These are phyloP conservation scores for Nemopilema nomurai DNA, from an alignment of 30 jellyfish, hydroid and myxozoan genomes.

Conservation along the genomic window DNA sequence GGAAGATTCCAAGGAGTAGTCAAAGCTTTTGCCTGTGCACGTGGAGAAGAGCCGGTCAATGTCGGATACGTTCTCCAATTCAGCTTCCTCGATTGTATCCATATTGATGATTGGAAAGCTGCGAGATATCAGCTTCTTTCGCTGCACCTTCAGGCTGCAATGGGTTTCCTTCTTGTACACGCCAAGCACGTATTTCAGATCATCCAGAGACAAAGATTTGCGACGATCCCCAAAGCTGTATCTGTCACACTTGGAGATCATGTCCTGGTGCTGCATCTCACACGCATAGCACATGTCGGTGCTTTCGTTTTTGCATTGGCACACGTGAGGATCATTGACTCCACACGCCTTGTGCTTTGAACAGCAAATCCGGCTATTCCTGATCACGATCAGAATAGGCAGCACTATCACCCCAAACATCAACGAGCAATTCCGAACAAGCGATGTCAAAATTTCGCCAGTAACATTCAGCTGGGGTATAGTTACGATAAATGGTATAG, in stretches of 20 bases:
- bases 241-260: constrained; percentile 59
- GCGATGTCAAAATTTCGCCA: constrained; percentile 34
- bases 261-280: constrained; percentile 74
- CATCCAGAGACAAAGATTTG: constrained; percentile 71
- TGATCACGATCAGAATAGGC: constrained; percentile 59
- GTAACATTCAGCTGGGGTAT: constrained; percentile 57
- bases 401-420: constrained; percentile 59
- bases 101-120: constrained; percentile 63
- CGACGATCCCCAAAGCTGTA: constrained; percentile 79
- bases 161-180: constrained; percentile 43
- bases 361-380: constrained; percentile 68
- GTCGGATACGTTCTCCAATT: constrained; percentile 49
- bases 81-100: constrained; percentile 67
- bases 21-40: constrained; percentile 30
- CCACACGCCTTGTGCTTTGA: constrained; percentile 60
- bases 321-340: constrained; percentile 66
- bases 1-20: constrained; percentile 37
- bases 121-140: constrained; percentile 54
- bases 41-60: constrained; percentile 44
- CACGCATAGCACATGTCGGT: constrained; percentile 73
- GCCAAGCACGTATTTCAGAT: constrained; percentile 58
- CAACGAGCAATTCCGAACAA: constrained; percentile 68
- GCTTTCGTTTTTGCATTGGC: constrained; percentile 74
- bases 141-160: constrained; percentile 49
- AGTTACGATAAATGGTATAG: constrained; percentile 72